Conservation (phyloP, 2,113 vertebrate species). For the Harpagus bidentatus region DNA sequence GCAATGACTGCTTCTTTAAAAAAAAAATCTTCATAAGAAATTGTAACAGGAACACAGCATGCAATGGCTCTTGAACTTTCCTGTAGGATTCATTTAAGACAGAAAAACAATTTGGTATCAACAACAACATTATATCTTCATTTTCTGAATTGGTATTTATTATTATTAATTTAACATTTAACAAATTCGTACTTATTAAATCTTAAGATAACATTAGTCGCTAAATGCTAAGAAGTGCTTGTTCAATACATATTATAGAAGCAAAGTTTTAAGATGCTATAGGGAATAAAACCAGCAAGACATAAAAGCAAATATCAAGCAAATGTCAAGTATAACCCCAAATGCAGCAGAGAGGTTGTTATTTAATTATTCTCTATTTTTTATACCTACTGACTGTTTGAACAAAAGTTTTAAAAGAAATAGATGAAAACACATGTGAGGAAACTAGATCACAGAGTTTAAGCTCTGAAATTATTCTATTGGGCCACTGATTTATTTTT, state of each 20-base stretch:
- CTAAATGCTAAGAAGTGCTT: background rate
- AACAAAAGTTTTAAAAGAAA: background rate
- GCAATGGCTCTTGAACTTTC: background rate
- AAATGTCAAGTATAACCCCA: slow-evolving; percentile 4
- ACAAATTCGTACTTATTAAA: background rate
- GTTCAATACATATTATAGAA: background rate
- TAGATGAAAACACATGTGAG: background rate
- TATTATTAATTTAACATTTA: background rate
- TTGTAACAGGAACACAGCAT: background rate
- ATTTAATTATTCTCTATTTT: background rate
- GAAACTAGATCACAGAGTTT: background rate
- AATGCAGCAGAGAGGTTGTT: background rate
- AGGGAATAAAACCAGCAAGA: background rate
- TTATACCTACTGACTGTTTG: background rate
- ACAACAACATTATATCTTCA: background rate
- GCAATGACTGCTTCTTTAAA: background rate
- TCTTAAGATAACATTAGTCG: background rate
- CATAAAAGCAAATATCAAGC: background rate
- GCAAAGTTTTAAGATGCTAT: background rate
- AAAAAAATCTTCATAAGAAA: background rate
- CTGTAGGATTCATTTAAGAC: background rate
- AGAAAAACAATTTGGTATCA: background rate
- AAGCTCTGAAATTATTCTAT: background rate
- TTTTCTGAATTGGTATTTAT: background rate
- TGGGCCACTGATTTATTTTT: background rate